phyloP scores from a whole-genome alignment of 2,888 invertebrate genomes.

The Allophyes oxyacanthae region DNA sequence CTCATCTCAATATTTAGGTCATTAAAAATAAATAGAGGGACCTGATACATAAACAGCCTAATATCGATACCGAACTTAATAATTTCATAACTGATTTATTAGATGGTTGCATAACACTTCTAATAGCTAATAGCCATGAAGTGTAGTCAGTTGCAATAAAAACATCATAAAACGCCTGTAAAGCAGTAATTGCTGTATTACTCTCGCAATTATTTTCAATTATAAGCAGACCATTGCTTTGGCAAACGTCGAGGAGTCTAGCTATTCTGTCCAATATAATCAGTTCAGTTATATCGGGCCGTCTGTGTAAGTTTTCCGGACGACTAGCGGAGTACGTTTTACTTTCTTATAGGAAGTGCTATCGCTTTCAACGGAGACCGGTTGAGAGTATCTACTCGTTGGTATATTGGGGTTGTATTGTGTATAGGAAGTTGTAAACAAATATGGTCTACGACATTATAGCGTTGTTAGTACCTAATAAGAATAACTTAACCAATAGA shows the following conservation, averaged over 20 bases:
- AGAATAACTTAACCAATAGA: too few species aligned
- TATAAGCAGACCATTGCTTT: slow-evolving; percentile 51
- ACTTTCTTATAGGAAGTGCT: slow-evolving; percentile 89
- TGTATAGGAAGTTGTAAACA: slow-evolving; percentile 27
- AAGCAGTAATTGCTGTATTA: slow-evolving; percentile 59
- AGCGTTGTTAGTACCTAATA: too few species aligned
- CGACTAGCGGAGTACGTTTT: slow-evolving; percentile 78
- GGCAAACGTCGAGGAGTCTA: slow-evolving; percentile 42
- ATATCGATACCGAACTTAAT: slow-evolving; percentile 45
- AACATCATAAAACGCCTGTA: slow-evolving; percentile 65
- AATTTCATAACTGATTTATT: slow-evolving; percentile 65
- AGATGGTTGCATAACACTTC: slow-evolving; percentile 64
- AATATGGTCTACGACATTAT: slow-evolving; percentile 11
- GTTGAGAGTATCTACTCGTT: slow-evolving; percentile 73
- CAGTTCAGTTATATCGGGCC: slow-evolving; percentile 60
- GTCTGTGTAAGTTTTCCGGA: slow-evolving; percentile 75
- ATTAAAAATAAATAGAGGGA: slow-evolving; percentile 14
- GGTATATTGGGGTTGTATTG: slow-evolving; percentile 56
- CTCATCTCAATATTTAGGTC: slow-evolving; percentile 3
- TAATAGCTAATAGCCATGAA: slow-evolving; percentile 61
- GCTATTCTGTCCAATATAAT: slow-evolving; percentile 47
- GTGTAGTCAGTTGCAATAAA: slow-evolving; percentile 65
- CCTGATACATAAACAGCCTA: slow-evolving; percentile 20
- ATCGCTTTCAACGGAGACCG: slow-evolving; percentile 88
- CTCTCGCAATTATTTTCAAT: slow-evolving; percentile 57